Evolutionary conservation across 2,888 invertebrate species (phyloP).

Genomic region (Diaperis boleti): DNA sequence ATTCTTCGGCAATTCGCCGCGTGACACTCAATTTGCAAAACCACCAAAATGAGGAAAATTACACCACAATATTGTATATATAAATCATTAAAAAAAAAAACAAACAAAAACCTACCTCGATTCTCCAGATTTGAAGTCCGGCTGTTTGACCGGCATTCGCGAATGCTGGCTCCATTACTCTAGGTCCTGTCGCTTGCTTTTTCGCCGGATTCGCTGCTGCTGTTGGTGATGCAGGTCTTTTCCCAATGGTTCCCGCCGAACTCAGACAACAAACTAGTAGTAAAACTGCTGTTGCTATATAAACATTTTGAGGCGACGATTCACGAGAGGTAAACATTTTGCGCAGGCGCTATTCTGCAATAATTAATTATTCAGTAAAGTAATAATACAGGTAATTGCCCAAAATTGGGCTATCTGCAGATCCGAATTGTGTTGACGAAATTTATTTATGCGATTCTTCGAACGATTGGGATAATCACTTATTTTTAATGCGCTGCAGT

Average conservation of each 20-base stretch:
- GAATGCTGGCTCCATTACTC: constrained; percentile 76
- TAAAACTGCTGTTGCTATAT: constrained; percentile 37
- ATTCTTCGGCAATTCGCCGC: not conserved
- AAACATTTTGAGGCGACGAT: constrained; percentile 42
- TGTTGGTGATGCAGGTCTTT: constrained; percentile 41
- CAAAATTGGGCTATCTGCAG: not conserved
- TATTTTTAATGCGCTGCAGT: too few relatives aligned
- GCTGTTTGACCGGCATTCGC: constrained; percentile 75
- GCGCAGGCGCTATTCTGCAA: constrained; percentile 47
- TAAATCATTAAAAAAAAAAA: too few relatives aligned
- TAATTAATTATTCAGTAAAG: constrained; percentile 29
- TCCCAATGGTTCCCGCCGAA: constrained; percentile 37
- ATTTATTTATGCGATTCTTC: too few relatives aligned
- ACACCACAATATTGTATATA: too few relatives aligned
- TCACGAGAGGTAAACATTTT: constrained; percentile 45
- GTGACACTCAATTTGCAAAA: not conserved
- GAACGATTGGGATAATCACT: too few relatives aligned
- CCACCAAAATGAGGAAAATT: too few relatives aligned
- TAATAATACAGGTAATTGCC: not conserved
- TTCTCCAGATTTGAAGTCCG: constrained; percentile 84
- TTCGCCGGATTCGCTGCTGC: constrained; percentile 42
- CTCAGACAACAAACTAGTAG: constrained; percentile 40
- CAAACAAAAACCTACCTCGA: constrained; percentile 74
- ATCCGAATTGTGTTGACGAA: too few relatives aligned
- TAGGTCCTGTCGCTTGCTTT: constrained; percentile 45